Evolutionary conservation across 2,888 invertebrate genomes (phyloP), one percentile per base, ranked within the genome.

Genomic region (Hirtodrosophila alboralis): DNA sequence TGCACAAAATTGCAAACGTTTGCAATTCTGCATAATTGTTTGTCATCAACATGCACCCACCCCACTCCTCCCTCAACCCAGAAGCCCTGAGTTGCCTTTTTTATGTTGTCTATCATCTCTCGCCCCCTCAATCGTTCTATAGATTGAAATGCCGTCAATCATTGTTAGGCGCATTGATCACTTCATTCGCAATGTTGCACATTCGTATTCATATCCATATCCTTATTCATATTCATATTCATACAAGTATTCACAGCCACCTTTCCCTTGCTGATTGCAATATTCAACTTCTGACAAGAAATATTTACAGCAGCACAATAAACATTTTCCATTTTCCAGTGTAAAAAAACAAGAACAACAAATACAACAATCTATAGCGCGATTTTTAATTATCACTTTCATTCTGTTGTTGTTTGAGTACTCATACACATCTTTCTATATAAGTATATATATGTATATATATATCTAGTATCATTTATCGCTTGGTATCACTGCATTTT

Each of bases 1-100:
- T 71, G 57, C 68, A 62, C 72, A 78, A 84, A 85, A 78, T 74
- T 87, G 89, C 88, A 76, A 81, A 62, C 79, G 87, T 73, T 81
- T 86, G 89, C 89, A 87, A 84, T 88, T 90, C 86, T 87, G 80
- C 86, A 87, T 89, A 90, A 89, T 89, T 89, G 84, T 84, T 83
- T 84, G 84, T 71, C 84, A 76, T 71, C 66, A 65, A 45, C 77
- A 64, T 36, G 33, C 34, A 18, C 34, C 33, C 26, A 31, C 7
- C 12, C 13, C 1, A 6, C 4, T n/a, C 9, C 10, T 1, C 28
- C 9, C 34, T 27, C 31, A 16, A 34, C 23, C n/a, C n/a, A n/a
- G n/a, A 45, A 23, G 6, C 34, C 13, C 18, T 23, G 18, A 18
- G 18, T 5, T 23, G 12, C 23, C 44, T 34, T 44, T n/a, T 30